phyloP scores from a whole-genome alignment of 2,888 invertebrate genomes.

The Pecten maximus region DNA sequence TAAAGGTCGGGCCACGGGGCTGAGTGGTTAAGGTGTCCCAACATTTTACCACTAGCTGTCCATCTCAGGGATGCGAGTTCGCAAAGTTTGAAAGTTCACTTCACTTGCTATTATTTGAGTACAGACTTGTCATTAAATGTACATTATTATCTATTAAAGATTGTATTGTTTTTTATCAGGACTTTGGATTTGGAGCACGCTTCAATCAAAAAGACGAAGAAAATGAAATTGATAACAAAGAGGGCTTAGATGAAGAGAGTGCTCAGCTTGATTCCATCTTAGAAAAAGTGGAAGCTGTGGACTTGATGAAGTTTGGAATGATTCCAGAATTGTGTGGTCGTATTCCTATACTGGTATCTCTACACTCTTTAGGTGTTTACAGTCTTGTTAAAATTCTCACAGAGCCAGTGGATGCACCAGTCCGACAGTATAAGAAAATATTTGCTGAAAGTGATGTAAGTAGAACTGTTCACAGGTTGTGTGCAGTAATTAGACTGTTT shows the following conservation, averaged over 20 bases:
- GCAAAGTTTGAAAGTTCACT: too few species aligned
- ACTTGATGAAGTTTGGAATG: conserved; percentile 65
- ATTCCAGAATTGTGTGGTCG: conserved; percentile 71
- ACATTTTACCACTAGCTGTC: too few species aligned
- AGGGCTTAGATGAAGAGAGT: neutral
- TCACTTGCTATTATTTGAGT: too few species aligned
- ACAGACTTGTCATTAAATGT: too few species aligned
- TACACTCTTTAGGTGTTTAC: conserved; percentile 61
- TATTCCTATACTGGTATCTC: conserved; percentile 63
- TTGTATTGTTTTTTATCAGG: neutral
- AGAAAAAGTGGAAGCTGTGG: conserved; percentile 50
- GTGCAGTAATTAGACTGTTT: too few species aligned
- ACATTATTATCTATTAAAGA: neutral
- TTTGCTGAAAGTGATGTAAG: conserved; percentile 64
- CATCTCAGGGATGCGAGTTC: too few species aligned
- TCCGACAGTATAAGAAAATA: conserved; percentile 65
- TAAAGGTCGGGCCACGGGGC: too few species aligned
- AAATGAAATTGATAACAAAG: neutral
- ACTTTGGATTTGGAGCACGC: conserved; percentile 4
- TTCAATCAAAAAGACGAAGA: conserved; percentile 37
- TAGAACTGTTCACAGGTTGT: too few species aligned
- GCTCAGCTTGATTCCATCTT: conserved; percentile 39
- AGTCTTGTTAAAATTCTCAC: conserved; percentile 65
- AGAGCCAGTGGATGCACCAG: conserved; percentile 68
- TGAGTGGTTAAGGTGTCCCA: too few species aligned